A percentile compares a stretch with the other conserved stretches of the same genome.
Evolutionary conservation across 2,888 invertebrate species (phyloP).

Genomic region (Globia sparganii): DNA sequence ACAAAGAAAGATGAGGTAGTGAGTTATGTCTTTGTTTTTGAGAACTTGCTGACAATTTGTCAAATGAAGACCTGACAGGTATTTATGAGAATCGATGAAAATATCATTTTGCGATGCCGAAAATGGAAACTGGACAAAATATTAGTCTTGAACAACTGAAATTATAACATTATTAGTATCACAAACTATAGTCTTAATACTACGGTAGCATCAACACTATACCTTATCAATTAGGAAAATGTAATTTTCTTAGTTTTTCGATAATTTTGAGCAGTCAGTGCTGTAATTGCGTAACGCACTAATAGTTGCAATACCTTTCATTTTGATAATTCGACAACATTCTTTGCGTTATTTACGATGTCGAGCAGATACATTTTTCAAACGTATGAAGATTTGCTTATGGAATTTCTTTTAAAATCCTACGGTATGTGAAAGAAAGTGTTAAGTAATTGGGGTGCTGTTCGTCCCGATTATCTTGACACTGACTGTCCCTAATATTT

Average conservation of each 20-base stretch:
- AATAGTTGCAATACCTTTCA: background rate
- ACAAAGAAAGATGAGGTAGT: background rate
- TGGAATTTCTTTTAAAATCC: background rate
- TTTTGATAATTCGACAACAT: background rate
- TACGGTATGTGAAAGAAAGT: background rate
- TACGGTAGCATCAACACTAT: background rate
- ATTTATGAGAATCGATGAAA: background rate
- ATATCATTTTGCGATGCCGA: background rate
- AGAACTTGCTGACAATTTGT: background rate
- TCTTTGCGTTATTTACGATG: background rate
- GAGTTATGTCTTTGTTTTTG: background rate
- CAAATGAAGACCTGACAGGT: background rate
- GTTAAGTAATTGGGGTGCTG: background rate
- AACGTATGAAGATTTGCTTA: background rate
- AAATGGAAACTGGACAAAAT: background rate
- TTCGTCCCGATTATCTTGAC: background rate
- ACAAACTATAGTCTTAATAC: background rate
- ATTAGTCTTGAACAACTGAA: background rate
- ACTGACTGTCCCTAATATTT: too few relatives aligned
- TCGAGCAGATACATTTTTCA: background rate
- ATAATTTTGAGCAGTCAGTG: background rate
- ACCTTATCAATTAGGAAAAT: background rate
- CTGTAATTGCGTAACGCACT: background rate
- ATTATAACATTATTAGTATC: background rate
- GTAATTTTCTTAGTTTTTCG: background rate